Percentiles rank a stretch among this genome's conserved stretches.
phyloP scores from a whole-genome alignment of 2,888 invertebrate genomes.

The Netelia fuscicornis region DNA sequence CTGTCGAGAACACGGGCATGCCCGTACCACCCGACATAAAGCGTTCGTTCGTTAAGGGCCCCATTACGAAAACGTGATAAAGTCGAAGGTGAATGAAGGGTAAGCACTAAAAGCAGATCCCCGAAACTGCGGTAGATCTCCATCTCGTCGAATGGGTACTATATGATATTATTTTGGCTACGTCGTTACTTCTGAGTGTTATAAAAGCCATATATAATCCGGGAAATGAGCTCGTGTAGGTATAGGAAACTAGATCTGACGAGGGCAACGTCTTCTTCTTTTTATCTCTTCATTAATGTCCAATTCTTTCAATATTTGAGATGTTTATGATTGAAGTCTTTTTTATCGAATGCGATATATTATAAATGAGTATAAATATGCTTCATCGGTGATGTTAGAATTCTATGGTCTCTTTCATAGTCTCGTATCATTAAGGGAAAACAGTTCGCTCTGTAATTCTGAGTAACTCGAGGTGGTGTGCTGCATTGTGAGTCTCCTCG shows the following conservation, averaged over 20 bases:
- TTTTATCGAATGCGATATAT: too few relatives aligned
- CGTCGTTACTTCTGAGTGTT: background rate
- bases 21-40: conserved; percentile 21
- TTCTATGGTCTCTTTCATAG: conserved; percentile 18
- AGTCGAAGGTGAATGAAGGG: conserved; percentile 47
- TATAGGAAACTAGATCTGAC: too few relatives aligned
- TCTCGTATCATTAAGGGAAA: conserved; percentile 37
- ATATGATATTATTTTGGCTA: conserved; percentile 9
- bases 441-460: conserved; percentile 13
- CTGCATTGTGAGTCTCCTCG: conserved; percentile 35
- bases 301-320: too few relatives aligned
- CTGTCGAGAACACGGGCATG: conserved; percentile 14
- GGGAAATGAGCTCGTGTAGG: too few relatives aligned
- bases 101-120: conserved; percentile 20
- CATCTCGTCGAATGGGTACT: conserved; percentile 31
- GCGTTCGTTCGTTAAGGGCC: conserved; percentile 55
- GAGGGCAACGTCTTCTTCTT: too few relatives aligned
- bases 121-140: conserved; percentile 24
- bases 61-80: conserved; percentile 57
- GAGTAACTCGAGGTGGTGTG: background rate
- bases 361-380: background rate
- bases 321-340: too few relatives aligned
- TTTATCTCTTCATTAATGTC: too few relatives aligned
- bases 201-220: background rate
- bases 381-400: conserved; percentile 17